Percentiles rank a stretch among this genome's conserved stretches.
Conservation (phyloP, 1,140 invertebrate species). For the Anastatus disparis region DNA sequence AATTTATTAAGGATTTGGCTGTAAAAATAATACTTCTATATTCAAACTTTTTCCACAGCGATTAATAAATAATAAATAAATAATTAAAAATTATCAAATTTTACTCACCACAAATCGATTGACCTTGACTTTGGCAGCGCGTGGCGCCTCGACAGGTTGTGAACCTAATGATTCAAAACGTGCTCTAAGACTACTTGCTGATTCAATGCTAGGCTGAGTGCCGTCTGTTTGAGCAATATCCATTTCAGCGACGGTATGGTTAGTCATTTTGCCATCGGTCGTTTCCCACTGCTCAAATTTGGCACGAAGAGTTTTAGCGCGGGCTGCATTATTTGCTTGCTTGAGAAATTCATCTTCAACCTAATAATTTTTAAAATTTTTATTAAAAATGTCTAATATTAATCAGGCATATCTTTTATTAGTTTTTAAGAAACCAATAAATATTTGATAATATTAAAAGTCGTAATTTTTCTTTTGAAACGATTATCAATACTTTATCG, state of each 20-base stretch:
- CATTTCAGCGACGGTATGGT: conserved; percentile 58
- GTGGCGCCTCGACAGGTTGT: conserved; percentile 66
- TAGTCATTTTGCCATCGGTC: conserved; percentile 71
- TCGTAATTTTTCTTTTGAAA: no score
- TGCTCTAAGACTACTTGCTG: conserved; percentile 81
- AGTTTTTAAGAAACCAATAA: no score
- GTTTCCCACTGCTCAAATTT: conserved; percentile 93
- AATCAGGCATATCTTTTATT: no score
- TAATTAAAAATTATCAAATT: no score
- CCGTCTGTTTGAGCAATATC: conserved; percentile 66
- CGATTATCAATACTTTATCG: no score
- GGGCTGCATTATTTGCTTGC: conserved; percentile 81
- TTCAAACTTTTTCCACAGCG: conserved; percentile 6
- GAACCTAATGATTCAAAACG: conserved; percentile 84
- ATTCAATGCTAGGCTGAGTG: conserved; percentile 77
- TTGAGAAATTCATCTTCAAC: conserved; percentile 73
- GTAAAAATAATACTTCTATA: no score
- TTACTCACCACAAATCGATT: conserved; percentile 87
- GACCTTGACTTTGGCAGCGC: conserved; percentile 75
- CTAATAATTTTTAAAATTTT: no score
- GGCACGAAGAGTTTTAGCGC: conserved; percentile 86
- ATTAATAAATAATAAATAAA: no score
- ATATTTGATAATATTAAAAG: no score
- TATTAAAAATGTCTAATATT: no score
- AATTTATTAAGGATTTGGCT: no score